phyloP scores from a whole-genome alignment of 2,113 vertebrate species.

The Halichoerus grypus region DNA sequence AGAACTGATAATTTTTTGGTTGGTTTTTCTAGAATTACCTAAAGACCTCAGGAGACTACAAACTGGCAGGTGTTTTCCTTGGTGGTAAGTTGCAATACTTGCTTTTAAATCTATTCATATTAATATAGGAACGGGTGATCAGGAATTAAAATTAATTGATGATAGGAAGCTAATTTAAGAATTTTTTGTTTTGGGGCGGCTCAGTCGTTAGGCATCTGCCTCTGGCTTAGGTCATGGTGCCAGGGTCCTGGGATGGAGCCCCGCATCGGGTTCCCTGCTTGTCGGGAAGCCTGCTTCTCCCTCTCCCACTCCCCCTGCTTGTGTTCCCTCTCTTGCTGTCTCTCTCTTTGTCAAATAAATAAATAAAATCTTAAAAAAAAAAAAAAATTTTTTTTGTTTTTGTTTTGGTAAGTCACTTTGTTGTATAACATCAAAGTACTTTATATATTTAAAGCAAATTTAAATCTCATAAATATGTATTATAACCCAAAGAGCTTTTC shows the following conservation, averaged over 20 bases:
- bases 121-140: constrained; percentile 13
- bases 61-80: constrained; percentile 90
- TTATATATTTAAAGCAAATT: constrained; percentile 59
- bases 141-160: constrained; percentile 35
- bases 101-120: constrained; percentile 47
- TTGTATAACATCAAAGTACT: not conserved
- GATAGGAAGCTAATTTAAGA: constrained; percentile 36
- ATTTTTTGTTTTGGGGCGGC: not conserved
- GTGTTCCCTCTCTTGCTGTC: too few species aligned
- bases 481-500: not conserved
- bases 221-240: too few species aligned
- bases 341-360: too few species aligned
- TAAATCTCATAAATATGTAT: not conserved
- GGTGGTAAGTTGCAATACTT: constrained; percentile 89
- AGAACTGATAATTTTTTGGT: constrained; percentile 54
- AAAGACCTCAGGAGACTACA: constrained; percentile 89
- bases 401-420: constrained; percentile 5
- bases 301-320: too few species aligned
- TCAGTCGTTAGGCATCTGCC: too few species aligned
- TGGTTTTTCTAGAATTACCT: constrained; percentile 90
- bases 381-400: not conserved
- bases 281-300: too few species aligned
- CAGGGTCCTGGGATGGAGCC: too few species aligned
- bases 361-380: too few species aligned
- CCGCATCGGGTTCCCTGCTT: too few species aligned